Conservation (phyloP, 1,140 invertebrate species). For the Schlechtendalia chinensis region DNA sequence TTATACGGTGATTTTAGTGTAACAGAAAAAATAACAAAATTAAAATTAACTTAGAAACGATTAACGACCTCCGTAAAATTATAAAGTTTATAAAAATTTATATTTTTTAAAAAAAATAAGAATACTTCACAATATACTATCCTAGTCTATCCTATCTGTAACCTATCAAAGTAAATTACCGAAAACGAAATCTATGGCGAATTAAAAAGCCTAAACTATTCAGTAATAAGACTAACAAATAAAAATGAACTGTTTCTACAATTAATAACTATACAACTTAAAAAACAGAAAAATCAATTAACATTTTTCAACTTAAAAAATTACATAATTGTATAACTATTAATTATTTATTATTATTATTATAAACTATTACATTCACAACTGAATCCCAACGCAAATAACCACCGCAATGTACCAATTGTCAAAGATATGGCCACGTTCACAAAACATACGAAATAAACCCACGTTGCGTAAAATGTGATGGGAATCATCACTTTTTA, state of each 20-base stretch:
- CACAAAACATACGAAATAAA: slow-evolving; percentile 15
- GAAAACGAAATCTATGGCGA: slow-evolving; percentile 25
- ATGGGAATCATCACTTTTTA: not conserved
- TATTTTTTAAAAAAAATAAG: slow-evolving; percentile 11
- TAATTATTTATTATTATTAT: no score
- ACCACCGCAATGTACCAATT: slow-evolving; percentile 29
- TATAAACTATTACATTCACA: no score
- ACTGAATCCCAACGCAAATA: slow-evolving; percentile 6
- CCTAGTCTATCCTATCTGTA: not conserved
- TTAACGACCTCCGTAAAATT: not conserved
- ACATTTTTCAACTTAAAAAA: slow-evolving; percentile 15
- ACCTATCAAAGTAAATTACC: slow-evolving; percentile 24
- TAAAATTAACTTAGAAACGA: slow-evolving; percentile 13
- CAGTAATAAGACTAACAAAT: slow-evolving; percentile 25
- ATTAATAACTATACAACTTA: slow-evolving; percentile 5
- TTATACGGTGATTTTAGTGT: not conserved
- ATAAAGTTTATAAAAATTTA: not conserved
- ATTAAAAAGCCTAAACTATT: slow-evolving; percentile 1
- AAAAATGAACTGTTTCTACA: slow-evolving; percentile 32
- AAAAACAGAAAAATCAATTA: slow-evolving; percentile 14
- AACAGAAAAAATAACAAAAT: slow-evolving; percentile 17
- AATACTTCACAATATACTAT: slow-evolving; percentile 33
- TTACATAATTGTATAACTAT: slow-evolving; percentile 13
- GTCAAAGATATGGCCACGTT: slow-evolving; percentile 30
- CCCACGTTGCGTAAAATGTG: slow-evolving; percentile 29